A percentile compares a stretch with the other conserved stretches of the same genome.
Conservation (phyloP, 2,888 invertebrate species). For the Ectobius pallidus region DNA sequence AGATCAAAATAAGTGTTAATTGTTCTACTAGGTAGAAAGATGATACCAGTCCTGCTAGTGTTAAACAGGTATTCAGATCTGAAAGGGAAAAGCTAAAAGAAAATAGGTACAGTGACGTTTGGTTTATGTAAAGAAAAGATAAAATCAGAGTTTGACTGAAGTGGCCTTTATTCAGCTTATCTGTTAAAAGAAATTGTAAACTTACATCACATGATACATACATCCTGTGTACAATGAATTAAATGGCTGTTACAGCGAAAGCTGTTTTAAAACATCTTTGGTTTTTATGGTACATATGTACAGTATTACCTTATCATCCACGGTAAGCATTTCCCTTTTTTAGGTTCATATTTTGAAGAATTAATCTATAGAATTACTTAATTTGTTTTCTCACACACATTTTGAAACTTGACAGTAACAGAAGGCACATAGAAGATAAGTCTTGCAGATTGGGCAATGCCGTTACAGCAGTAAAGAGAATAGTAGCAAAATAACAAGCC, state of each 20-base stretch:
- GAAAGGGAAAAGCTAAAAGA: too few species aligned
- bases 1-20: too few species aligned
- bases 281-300: background rate
- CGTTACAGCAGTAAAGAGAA: background rate
- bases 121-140: too few species aligned
- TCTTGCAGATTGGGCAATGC: slow-evolving; percentile 5
- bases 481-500: slow-evolving; percentile 1
- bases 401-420: slow-evolving; percentile 8
- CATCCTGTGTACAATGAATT: too few species aligned
- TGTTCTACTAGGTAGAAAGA: too few species aligned
- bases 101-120: too few species aligned
- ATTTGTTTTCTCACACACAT: slow-evolving; percentile 2
- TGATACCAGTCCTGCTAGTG: too few species aligned
- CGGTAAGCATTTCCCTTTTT: background rate
- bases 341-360: background rate
- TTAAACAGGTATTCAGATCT: too few species aligned
- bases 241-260: background rate
- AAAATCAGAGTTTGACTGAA: background rate
- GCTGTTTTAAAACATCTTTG: background rate
- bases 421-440: slow-evolving; percentile 30
- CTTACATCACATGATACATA: too few species aligned
- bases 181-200: too few species aligned
- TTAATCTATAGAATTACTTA: background rate
- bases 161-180: background rate
- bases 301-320: background rate